phyloP scores from a whole-genome alignment of 2,113 vertebrate genomes.

The Baryphthengus martii region DNA sequence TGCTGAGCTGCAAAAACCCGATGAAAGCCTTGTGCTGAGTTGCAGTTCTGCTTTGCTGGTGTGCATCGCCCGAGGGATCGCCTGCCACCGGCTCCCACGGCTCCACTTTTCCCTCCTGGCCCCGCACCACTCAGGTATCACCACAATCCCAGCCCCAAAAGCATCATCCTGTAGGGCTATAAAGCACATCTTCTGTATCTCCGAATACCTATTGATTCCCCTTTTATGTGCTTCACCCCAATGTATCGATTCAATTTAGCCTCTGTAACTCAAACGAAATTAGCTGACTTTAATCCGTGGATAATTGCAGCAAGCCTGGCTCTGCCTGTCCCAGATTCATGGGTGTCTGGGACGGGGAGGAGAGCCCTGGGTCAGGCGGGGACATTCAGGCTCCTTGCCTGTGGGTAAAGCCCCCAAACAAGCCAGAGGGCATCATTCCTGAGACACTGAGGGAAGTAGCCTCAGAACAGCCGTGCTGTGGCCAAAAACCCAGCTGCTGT shows the following conservation, averaged over 20 bases:
- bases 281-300: conserved; percentile 26
- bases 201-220: neutral
- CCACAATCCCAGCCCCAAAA: neutral
- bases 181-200: neutral
- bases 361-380: neutral
- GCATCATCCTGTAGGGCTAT: neutral
- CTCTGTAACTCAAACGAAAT: conserved; percentile 38
- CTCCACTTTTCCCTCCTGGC: neutral
- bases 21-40: neutral
- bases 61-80: neutral
- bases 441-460: accelerated
- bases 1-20: neutral
- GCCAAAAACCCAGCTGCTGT: neutral
- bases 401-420: neutral
- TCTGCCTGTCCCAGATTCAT: neutral
- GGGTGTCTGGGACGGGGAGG: neutral
- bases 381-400: neutral
- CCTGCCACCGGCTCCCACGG: neutral
- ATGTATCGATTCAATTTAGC: neutral
- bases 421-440: neutral
- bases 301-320: neutral
- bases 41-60: neutral
- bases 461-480: neutral
- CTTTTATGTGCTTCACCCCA: neutral
- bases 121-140: accelerated